Base-by-base conservation (phyloP, 1,140 invertebrate genomes). In the Berghia stephanieae region DNA sequence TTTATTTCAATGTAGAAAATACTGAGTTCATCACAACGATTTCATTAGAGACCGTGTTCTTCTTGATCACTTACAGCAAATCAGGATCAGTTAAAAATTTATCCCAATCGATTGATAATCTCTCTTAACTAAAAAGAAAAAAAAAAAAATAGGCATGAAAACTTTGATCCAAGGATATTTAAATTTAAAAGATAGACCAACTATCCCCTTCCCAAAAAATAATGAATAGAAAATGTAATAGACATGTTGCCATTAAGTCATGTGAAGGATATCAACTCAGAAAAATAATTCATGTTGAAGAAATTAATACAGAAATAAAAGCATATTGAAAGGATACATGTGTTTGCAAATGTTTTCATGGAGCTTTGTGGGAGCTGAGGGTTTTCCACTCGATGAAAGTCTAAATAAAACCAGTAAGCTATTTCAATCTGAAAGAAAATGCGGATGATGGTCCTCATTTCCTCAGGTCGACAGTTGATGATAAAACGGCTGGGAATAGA, bases 341-440 rank as follows among this genome's bases (percentile, higher is more conserved):
- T 63, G 42, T 63, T 63, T 4, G 72, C 52, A 63, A 75, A 75
- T 42, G 60, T 57, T 43, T 63, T 75, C 36, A 75, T 27, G 24
- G 52, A 42, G 44, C 72, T 63, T 42, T 75, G 52, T 44, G 27
- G 38, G n/a, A 75, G 55, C 13, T 44, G 31, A 42, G 72, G 34
- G 27, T 75, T 75, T 63, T 75, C 72, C 1, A 75, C 72, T 24
- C 72, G 42, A 43, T 75, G 72, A 43, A 75, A 75, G 27, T 75
- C 72, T 24, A 75, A 49, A 44, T 75, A 75, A 44, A 75, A 75
- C 72, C 72, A 75, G 38, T 55, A 75, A 16, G 72, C 72, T 63
- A 63, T 75, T 49, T 75, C 72, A 75, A 75, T 40, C 24, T 63
- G 72, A 27, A 75, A 75, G 63, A 75, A 75, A 42, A 75, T 60